Percentiles rank a stretch among this genome's conserved stretches.
Evolutionary conservation across 1,140 invertebrate genomes (phyloP).

Genomic region (Rhagoletis pomonella): DNA sequence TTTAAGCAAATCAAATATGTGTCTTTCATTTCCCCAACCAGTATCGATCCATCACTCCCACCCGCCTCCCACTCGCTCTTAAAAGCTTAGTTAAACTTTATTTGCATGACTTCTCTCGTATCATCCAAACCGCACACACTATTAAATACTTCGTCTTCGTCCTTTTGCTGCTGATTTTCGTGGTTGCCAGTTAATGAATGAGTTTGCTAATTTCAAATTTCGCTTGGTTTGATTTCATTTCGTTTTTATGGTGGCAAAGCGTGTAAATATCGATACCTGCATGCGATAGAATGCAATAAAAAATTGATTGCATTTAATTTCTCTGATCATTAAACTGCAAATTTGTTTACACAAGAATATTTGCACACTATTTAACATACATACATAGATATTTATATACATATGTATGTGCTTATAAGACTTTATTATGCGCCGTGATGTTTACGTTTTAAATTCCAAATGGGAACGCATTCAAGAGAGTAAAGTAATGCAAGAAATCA

Average conservation of each 20-base stretch:
- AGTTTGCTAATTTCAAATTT: conserved; percentile 16
- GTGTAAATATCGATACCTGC: background rate
- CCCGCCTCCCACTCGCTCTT: background rate
- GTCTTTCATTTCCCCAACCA: background rate
- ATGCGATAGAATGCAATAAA: background rate
- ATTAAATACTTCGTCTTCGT: conserved; percentile 17
- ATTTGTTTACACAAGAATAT: background rate
- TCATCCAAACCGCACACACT: background rate
- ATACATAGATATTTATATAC: background rate
- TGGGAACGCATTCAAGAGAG: no score
- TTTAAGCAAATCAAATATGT: conserved; percentile 20
- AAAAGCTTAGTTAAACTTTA: conserved; percentile 24
- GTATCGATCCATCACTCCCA: no score
- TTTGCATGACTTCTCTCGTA: background rate
- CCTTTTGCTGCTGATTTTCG: background rate
- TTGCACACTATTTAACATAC: background rate
- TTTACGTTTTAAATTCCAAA: no score
- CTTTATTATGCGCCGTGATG: no score
- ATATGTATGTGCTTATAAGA: no score
- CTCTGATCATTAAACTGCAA: conserved; percentile 8
- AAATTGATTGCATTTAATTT: background rate
- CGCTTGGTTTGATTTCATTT: background rate
- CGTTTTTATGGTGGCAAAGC: background rate
- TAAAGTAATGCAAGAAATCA: no score
- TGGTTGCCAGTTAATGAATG: conserved; percentile 29